Base-by-base conservation (phyloP, 2,113 vertebrate species). In the Odontophorus gujanensis region DNA sequence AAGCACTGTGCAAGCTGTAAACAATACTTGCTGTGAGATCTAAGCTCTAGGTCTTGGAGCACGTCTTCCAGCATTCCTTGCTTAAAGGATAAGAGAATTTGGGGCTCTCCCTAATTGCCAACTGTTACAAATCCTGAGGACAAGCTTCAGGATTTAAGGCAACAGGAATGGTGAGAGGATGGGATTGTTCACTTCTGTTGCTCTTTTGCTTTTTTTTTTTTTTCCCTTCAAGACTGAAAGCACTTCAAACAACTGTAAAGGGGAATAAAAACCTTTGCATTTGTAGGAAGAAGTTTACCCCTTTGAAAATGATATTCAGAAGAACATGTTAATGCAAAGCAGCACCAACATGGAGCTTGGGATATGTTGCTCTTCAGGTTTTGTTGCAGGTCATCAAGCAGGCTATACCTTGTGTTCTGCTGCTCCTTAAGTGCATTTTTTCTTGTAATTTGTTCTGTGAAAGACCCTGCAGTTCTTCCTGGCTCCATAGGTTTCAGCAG, bases 371-470 rank as follows among this genome's bases (percentile, higher is more conserved):
- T 89, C 7, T 50, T 85, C 55, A 76, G 22, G 67, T 78, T 96
- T 78, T 72, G 83, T 86, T 71, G 74, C 32, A 38, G 87, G 45
- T 95, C 47, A 47, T 88, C 48, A 72, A 34, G 40, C 81, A 93
- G 43, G 45, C 63, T 73, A 19, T 81, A 51, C 58, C 17, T 55
- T 72, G 19, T 3, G 1, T 78, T 34, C 34, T 84, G 11, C 59
- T 78, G 58, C 30, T 84, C 42, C 48, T 22, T 42, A 47, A 51
- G 42, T 38, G 30, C 5, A 3, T 32, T 75, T 30, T 53, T 6
- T 4, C 8, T 74, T 16, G 2, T 51, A 9, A 26, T 76, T 92
- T 71, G 20, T n/a, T 92, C n/a, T 51, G 12, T 72, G 69, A 55
- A 87, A 93, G 74, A 87, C 74, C 51, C 55, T 66, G 26, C 1